Percentiles rank a stretch among this genome's conserved stretches.
phyloP scores from a whole-genome alignment of 2,888 invertebrate species.

The Nomada hirtipes region DNA sequence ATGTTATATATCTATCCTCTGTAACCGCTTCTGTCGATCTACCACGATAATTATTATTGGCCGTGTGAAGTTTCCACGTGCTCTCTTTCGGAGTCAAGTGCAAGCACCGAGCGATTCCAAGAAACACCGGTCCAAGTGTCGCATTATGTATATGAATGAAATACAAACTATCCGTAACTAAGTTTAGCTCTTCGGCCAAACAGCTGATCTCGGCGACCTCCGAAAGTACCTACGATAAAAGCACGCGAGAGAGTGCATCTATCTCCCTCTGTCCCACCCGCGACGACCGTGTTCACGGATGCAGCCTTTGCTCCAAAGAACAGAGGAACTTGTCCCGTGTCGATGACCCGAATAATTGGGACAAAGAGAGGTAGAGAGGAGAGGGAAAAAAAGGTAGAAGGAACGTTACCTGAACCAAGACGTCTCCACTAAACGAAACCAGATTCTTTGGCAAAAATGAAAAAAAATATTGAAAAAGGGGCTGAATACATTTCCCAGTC shows the following conservation, averaged over 20 bases:
- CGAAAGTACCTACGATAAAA: constrained; percentile 61
- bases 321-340: constrained; percentile 51
- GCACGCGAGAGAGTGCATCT: constrained; percentile 39
- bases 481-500: no score
- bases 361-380: constrained; percentile 18
- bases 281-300: constrained; percentile 27
- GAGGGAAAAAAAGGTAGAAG: not conserved
- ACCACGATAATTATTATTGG: constrained; percentile 15
- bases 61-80: not conserved
- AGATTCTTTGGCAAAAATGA: constrained; percentile 12
- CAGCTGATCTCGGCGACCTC: constrained; percentile 66
- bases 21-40: not conserved
- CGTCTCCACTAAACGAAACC: constrained; percentile 13
- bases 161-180: constrained; percentile 63
- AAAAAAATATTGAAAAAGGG: no score
- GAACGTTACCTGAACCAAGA: constrained; percentile 26
- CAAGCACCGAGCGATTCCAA: not conserved
- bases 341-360: constrained; percentile 60
- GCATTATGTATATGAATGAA: constrained; percentile 59
- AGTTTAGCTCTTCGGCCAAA: constrained; percentile 60
- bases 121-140: constrained; percentile 46
- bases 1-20: not conserved
- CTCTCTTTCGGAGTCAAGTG: not conserved
- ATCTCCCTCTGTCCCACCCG: constrained; percentile 4
- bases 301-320: constrained; percentile 37